Base-by-base conservation (phyloP, 2,888 invertebrate genomes). In the Machimus rusticus region DNA sequence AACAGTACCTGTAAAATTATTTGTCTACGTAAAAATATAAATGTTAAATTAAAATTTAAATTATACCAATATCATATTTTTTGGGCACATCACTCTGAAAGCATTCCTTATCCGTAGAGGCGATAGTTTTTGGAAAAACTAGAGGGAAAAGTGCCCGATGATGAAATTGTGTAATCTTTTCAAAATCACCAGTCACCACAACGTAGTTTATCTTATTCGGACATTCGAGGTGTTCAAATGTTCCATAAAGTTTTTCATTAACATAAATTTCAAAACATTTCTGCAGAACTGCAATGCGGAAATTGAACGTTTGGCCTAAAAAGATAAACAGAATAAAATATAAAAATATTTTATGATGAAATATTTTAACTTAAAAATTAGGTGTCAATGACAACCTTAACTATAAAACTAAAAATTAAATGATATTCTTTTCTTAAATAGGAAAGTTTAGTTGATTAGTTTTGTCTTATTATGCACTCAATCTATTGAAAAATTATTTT, bases 251-350 rank as follows among this genome's bases (percentile, higher is more conserved):
- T 88, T 91, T 91, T 57, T 92, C 92, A 81, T 92, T 92, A 3
- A 93, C 92, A 87, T 93, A 92, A 82, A 93, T 93, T 89, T 92
- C 92, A 86, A 92, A 92, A 88, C 91, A 91, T 88, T 92, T 92
- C 84, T 93, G 92, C 12, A 93, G 90, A 0, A 92, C 91, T 28
- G 92, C 92, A 14, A 92, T 91, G 8, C 93, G 92, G 88, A 93
- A 92, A 46, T 90, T 92, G 77, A 92, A 93, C 3, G 89, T 90
- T 90, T 92, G 92, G 6, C 93, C 91, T 91, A 43, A 39, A 76
- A 55, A 57, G 34, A 34, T 37, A 37, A 74, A 28, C 4, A 74
- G 74, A 43, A 31, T 43, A 19, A 76, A 23, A 14, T 55, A 16
- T 16, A 14, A 39, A 16, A 19, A 51, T 51, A 46, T 16, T 46